Percentiles rank a stretch among this genome's conserved stretches.
phyloP scores from a whole-genome alignment of 2,797 vertebrate species.

The Sphaeramia orbicularis region DNA sequence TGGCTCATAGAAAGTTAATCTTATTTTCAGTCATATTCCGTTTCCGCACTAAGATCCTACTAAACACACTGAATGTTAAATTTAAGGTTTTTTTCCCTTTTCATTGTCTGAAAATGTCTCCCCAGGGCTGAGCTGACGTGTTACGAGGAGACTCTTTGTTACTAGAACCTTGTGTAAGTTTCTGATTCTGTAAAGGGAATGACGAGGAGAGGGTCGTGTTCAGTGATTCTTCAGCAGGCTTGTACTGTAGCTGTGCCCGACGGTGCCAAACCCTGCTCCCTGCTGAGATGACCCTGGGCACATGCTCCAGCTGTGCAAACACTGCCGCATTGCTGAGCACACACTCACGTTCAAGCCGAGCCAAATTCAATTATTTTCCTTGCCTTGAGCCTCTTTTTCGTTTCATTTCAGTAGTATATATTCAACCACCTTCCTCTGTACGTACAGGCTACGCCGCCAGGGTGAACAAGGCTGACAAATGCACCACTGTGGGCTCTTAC shows the following conservation, averaged over 20 bases:
- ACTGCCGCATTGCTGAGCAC: conserved; percentile 69
- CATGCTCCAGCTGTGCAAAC: conserved; percentile 81
- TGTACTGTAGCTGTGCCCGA: conserved; percentile 65
- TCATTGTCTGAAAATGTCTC: conserved; percentile 8
- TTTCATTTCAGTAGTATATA: conserved; percentile 68
- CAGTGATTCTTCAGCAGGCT: conserved; percentile 45
- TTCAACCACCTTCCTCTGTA: conserved; percentile 54
- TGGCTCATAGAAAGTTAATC: too few species aligned
- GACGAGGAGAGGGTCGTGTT: conserved; percentile 37
- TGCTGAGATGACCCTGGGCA: conserved; percentile 74
- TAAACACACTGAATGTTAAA: too few species aligned
- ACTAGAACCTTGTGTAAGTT: conserved; percentile 16
- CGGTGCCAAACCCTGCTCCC: conserved; percentile 74
- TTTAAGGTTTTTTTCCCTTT: too few species aligned
- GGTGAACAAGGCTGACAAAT: conserved; percentile 59
- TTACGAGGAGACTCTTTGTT: conserved; percentile 26
- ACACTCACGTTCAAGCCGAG: conserved; percentile 62
- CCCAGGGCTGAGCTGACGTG: conserved; percentile 29
- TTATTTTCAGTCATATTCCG: too few species aligned
- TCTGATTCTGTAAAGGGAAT: conserved; percentile 49
- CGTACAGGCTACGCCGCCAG: conserved; percentile 46
- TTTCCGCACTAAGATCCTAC: too few species aligned
- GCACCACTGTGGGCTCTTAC: conserved; percentile 49
- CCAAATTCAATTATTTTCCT: conserved; percentile 81
- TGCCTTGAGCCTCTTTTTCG: conserved; percentile 58